Percentiles rank a stretch among this genome's conserved stretches.
Evolutionary conservation across 2,888 invertebrate genomes (phyloP).

Genomic region (Melanostoma mellinum): DNA sequence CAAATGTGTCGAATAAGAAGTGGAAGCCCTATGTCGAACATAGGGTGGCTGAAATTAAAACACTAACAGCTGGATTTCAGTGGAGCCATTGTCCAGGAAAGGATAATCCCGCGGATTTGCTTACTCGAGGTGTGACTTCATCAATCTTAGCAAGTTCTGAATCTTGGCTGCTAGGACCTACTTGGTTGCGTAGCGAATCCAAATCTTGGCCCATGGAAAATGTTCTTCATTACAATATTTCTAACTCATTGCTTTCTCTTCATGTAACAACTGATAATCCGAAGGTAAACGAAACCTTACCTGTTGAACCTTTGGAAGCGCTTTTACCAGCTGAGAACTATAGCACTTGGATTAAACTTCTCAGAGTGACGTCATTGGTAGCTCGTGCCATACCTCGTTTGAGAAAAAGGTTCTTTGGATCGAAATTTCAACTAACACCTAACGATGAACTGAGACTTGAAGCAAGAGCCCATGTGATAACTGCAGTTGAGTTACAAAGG

Average conservation of each 20-base stretch:
- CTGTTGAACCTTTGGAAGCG: neutral
- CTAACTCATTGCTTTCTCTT: neutral
- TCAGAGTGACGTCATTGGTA: neutral
- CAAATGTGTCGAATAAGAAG: too few relatives aligned
- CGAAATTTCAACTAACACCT: neutral
- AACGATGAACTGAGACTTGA: too few relatives aligned
- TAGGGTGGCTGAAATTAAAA: too few relatives aligned
- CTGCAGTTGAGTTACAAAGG: neutral
- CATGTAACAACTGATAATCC: constrained; percentile 1
- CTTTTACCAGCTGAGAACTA: constrained; percentile 2
- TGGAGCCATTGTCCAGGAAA: too few relatives aligned
- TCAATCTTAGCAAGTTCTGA: too few relatives aligned
- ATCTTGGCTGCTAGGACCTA: too few relatives aligned
- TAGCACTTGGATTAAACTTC: constrained; percentile 2
- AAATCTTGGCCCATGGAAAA: too few relatives aligned
- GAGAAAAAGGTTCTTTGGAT: neutral
- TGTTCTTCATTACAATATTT: neutral
- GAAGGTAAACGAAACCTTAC: neutral
- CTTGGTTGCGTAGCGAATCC: too few relatives aligned
- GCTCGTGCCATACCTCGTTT: neutral
- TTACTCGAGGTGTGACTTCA: too few relatives aligned
- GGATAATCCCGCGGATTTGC: too few relatives aligned
- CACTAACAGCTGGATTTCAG: too few relatives aligned
- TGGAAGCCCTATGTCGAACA: too few relatives aligned
- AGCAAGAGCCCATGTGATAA: neutral